Evolutionary conservation across 2,113 vertebrate genomes (phyloP), one percentile per base, ranked within the genome.

Genomic region (Etia nguti): DNA sequence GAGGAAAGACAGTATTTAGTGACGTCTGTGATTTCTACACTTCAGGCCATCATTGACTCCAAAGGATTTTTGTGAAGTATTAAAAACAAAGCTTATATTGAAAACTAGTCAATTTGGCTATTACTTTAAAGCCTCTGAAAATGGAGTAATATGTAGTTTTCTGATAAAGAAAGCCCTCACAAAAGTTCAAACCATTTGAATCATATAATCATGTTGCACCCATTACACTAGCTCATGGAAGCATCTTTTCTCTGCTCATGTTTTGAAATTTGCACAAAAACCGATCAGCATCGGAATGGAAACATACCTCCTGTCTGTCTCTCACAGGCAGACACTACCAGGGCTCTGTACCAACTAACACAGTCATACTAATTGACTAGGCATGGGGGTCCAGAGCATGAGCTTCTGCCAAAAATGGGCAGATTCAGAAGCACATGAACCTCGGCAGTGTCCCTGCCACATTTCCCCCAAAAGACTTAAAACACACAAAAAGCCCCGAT

Each of bases 341-440:
- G 82, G 59, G 84, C 89, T 90, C 75, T 86, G 90, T 82, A 90
- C 81, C 81, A 79, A 85, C 80, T 52, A 86, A 55, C 83, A 81
- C 70, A 65, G 34, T 81, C 24, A 16, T 86, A 81, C 81, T 91
- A 91, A 93, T 89, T 93, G 91, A 87, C 82, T 89, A 86, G 81
- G 82, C 89, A 90, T 70, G 52, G 83, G 73, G 75, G 86, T 87
- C 89, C 87, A 85, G 83, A 91, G 91, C 77, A 10, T 31, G 50
- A 77, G 82, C 60, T 79, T 54, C 86, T 92, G 92, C 90, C 94
- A 93, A 92, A 88, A 62, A 60, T 88, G 73, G 83, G 89, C 75
- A 59, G 75, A 89, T 84, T 91, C 82, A 84, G 83, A 82, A 85
- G 84, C 77, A 62, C 75, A 86, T 56, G 46, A 86, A 75, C 41